Evolutionary conservation across 2,888 invertebrate species (phyloP).

Genomic region (Pollenia griseotomentosa): DNA sequence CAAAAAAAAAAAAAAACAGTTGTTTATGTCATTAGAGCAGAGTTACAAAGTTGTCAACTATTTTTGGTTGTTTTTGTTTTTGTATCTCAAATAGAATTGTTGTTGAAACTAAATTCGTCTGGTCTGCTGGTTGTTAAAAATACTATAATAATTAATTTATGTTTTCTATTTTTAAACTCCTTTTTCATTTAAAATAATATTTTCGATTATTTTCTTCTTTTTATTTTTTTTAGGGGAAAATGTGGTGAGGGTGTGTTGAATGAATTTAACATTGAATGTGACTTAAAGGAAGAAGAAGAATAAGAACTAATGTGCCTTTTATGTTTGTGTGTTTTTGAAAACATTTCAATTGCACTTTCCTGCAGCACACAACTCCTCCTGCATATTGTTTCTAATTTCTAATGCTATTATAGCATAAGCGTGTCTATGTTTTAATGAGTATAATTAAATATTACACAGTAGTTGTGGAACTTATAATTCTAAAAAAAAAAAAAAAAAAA

Average conservation of each 20-base stretch:
- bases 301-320: constrained; percentile 4
- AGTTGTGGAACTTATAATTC: constrained; percentile 1
- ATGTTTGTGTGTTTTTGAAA: constrained; percentile 1
- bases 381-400: not conserved
- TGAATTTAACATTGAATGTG: constrained; percentile 29
- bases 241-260: constrained; percentile 61
- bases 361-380: not conserved
- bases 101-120: constrained; percentile 36
- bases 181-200: not conserved
- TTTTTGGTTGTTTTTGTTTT: constrained; percentile 18
- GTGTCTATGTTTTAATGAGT: constrained; percentile 64
- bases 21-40: constrained; percentile 46
- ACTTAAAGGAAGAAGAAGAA: constrained; percentile 28
- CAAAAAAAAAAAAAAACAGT: not conserved
- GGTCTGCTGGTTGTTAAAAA: constrained; percentile 60
- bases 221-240: not conserved
- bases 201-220: no score
- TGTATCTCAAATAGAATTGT: constrained; percentile 31
- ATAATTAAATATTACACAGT: constrained; percentile 38
- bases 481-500: no score
- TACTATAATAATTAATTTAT: constrained; percentile 48
- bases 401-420: constrained; percentile 56
- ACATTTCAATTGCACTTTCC: constrained; percentile 15
- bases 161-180: constrained; percentile 66
- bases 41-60: constrained; percentile 30